Base-by-base conservation (phyloP, 2,797 vertebrate genomes). In the Hemitrygon akajei region DNA sequence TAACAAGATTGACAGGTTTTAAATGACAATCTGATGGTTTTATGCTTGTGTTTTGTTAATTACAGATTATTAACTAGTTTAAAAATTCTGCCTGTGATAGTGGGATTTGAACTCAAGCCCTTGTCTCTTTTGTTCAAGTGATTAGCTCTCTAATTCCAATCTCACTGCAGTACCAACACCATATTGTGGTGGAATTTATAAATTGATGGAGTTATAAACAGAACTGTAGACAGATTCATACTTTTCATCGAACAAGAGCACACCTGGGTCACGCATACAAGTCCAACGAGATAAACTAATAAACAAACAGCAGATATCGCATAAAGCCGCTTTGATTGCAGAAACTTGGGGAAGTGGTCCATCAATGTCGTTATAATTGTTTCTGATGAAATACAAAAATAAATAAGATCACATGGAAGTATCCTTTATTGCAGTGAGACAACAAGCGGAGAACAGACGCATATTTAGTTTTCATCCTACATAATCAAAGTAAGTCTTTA, bases 261-360 rank as follows among this genome's bases (percentile, higher is more conserved):
- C 97, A 99, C 98, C 97, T 96, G 96, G 94, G 98, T 99, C 93
- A 99, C 97, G 94, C 98, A 99, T 7, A 97, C 93, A 11, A 99
- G 96, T 12, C 98, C 98, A 0, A 99, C 96, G 0, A 99, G 94
- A 95, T 98, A 99, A 79, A 98, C 95, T 75, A 97, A 0, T 73
- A 95, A 47, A 94, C 97, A 98, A 25, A 97, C 94, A 0, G 95
- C 96, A 40, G 97, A 0, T 0, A 98, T 98, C 94, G 99, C 0
- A 6, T 97, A 94, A 73, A 94, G 6, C n/a, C 97, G 97, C 95
- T 96, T 97, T 94, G 96, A 96, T 95, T 96, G 98, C 95, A 98
- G 0, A 77, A n/a, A n/a, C 93, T 94, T 94, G 0, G 99, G 99
- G 94, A 96, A 97, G 30, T 97, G 95, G 80, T 99, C 99, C 11